Conservation (phyloP, 2,113 vertebrate genomes). For the Rousettus leschenaultii region DNA sequence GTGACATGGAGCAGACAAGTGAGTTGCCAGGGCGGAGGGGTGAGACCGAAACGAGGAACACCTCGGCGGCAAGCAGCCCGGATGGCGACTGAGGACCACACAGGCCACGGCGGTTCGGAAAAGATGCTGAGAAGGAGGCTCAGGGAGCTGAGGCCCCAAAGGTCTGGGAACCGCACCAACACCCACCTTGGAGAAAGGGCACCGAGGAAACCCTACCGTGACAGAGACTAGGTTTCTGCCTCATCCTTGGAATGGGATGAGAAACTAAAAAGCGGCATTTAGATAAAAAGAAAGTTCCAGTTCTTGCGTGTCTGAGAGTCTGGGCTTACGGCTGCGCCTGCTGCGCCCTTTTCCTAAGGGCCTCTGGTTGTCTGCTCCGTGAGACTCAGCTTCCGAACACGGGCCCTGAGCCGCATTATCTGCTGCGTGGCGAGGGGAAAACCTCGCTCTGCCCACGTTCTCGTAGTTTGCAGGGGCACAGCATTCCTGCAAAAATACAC, state of each 20-base stretch:
- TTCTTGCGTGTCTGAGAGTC: background rate
- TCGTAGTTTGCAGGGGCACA: background rate
- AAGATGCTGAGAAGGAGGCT: background rate
- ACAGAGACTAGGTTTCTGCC: background rate
- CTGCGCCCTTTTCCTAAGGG: rapidly evolving
- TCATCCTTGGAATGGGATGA: background rate
- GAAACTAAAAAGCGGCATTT: background rate
- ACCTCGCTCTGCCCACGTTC: too few relatives aligned
- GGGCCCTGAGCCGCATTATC: background rate
- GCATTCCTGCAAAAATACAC: background rate
- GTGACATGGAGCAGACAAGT: rapidly evolving
- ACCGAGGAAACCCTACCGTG: background rate
- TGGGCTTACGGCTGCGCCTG: background rate
- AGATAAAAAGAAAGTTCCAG: background rate
- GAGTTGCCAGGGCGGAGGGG: rapidly evolving
- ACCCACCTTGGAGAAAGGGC: background rate
- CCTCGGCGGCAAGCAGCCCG: background rate
- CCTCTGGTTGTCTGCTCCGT: rapidly evolving
- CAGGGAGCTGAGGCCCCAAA: background rate
- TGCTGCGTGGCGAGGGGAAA: background rate
- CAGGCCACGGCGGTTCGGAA: background rate
- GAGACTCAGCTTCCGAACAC: background rate
- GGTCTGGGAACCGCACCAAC: background rate
- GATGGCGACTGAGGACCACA: rapidly evolving
- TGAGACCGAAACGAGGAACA: too few relatives aligned